phyloP scores from a whole-genome alignment of 1,140 invertebrate genomes.

The Drosophila pseudoananassae region DNA sequence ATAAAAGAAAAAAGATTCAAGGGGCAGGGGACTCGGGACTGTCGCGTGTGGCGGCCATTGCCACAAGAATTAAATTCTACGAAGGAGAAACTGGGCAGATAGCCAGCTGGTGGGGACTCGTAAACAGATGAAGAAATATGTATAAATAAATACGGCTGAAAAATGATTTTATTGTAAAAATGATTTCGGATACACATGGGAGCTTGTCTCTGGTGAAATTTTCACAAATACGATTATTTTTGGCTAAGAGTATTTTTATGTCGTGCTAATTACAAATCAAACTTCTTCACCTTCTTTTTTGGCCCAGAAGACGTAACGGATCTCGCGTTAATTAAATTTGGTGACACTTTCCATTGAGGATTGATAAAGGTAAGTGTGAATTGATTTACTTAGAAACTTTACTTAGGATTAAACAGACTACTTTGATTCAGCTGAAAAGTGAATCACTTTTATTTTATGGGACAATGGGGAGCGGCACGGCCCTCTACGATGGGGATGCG shows the following conservation, averaged over 20 bases:
- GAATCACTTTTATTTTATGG: conserved; percentile 36
- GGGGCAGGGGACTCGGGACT: conserved; percentile 11
- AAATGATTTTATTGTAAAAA: conserved; percentile 27
- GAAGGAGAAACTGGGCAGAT: conserved; percentile 44
- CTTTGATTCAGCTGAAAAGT: conserved; percentile 26
- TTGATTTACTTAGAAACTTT: conserved; percentile 49
- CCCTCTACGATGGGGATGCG: conserved; percentile 4
- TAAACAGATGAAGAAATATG: conserved; percentile 31
- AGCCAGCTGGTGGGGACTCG: conserved; percentile 19
- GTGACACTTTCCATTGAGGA: conserved; percentile 46
- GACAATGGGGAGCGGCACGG: conserved; percentile 5
- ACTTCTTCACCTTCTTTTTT: conserved; percentile 28
- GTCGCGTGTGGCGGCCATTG: conserved; percentile 71
- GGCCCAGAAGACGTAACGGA: conserved; percentile 33
- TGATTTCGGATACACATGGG: conserved; percentile 21
- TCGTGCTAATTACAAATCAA: conserved; percentile 60
- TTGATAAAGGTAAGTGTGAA: conserved; percentile 69
- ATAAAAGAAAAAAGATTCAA: not conserved
- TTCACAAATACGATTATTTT: conserved; percentile 35
- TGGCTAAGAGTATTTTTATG: conserved; percentile 33
- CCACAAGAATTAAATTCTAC: conserved; percentile 59
- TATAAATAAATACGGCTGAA: conserved; percentile 8
- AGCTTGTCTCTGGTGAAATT: conserved; percentile 18
- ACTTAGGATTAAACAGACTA: conserved; percentile 13
- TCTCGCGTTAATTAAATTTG: conserved; percentile 30